Conservation (phyloP, 2,888 invertebrate genomes). For the Acheta domesticus region DNA sequence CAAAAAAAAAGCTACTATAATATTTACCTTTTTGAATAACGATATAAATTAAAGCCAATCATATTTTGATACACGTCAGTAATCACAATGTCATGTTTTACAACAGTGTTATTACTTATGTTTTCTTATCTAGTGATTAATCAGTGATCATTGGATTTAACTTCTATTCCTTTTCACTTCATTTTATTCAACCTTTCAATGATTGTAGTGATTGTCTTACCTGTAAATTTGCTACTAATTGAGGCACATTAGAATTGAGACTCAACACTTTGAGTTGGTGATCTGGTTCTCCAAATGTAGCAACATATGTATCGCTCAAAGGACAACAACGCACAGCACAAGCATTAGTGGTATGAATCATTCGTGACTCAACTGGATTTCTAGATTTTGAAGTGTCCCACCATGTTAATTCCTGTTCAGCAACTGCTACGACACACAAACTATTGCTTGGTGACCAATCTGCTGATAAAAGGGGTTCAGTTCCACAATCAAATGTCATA, state of each 20-base stretch:
- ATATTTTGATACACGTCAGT: too few species aligned
- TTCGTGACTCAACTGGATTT: conserved; percentile 51
- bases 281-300: conserved; percentile 64
- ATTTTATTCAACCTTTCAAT: too few species aligned
- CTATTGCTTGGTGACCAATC: conserved; percentile 68
- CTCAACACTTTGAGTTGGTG: conserved; percentile 63
- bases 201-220: conserved; percentile 27
- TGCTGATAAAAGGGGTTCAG: conserved; percentile 59
- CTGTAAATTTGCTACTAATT: conserved; percentile 54
- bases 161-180: too few species aligned
- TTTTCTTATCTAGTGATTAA: too few species aligned
- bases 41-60: too few species aligned
- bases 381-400: conserved; percentile 67
- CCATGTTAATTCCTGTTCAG: conserved; percentile 62
- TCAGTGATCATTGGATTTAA: too few species aligned
- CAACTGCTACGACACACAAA: conserved; percentile 58
- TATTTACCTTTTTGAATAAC: too few species aligned
- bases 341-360: conserved; percentile 63
- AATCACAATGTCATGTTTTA: too few species aligned
- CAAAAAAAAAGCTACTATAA: too few species aligned
- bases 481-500: conserved; percentile 60
- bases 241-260: conserved; percentile 55
- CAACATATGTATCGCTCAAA: conserved; percentile 60
- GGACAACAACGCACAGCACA: conserved; percentile 59
- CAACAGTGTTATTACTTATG: too few species aligned